Percentiles rank a stretch among this genome's conserved stretches.
phyloP scores from a whole-genome alignment of 92 coral and sea anemone genomes.

The Palythoa grandis region DNA sequence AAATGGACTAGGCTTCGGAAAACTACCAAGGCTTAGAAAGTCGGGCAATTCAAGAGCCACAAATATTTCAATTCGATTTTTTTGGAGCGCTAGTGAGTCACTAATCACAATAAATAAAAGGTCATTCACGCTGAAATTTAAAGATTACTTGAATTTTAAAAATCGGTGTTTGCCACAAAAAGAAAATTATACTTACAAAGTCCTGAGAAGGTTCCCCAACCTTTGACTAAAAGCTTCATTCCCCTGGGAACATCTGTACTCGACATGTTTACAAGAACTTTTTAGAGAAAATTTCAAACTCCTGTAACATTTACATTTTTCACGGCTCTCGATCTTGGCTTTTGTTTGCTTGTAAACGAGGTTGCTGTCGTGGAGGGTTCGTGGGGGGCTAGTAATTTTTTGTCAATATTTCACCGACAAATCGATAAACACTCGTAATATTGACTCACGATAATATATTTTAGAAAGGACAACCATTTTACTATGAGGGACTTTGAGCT shows the following conservation, averaged over 20 bases:
- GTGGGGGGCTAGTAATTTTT: background rate
- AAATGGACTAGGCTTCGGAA: no score
- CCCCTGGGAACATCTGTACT: constrained; percentile 75
- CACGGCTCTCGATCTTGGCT: background rate
- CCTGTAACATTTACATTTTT: background rate
- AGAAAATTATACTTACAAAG: constrained; percentile 75
- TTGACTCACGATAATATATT: constrained; percentile 30
- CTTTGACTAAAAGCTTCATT: constrained; percentile 84
- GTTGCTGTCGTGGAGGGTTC: background rate
- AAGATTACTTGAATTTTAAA: background rate
- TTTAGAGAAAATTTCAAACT: background rate
- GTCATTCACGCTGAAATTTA: background rate
- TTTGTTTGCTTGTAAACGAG: constrained; percentile 23
- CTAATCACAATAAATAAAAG: no score
- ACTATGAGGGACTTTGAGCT: constrained; percentile 99
- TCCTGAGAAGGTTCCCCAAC: constrained; percentile 97
- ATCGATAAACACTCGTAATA: constrained; percentile 33
- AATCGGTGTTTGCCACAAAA: background rate
- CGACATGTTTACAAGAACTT: constrained; percentile 19
- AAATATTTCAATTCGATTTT: no score
- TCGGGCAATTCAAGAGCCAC: no score
- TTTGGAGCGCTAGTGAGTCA: no score
- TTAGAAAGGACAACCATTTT: constrained; percentile 3
- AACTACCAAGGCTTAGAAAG: no score
- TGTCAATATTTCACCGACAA: constrained; percentile 27